These are phyloP conservation scores for Psittacus erithacus DNA, from an alignment of 2,113 vertebrate genomes.

Conservation along the genomic window DNA sequence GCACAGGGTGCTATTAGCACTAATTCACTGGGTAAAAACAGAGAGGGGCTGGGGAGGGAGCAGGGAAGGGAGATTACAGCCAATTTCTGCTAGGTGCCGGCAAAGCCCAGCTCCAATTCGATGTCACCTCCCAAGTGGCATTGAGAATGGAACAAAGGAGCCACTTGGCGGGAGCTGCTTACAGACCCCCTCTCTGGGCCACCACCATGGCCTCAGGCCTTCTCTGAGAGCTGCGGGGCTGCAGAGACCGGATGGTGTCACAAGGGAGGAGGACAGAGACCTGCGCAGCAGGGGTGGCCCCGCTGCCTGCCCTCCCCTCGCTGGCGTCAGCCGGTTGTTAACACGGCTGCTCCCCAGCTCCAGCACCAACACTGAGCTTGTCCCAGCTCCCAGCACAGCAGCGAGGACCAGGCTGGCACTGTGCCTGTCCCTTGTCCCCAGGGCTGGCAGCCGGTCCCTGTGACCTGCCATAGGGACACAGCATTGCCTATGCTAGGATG, in stretches of 20 bases:
- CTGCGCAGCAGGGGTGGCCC: neutral
- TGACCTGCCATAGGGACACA: neutral
- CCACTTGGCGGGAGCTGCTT: neutral
- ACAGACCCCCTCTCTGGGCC: neutral
- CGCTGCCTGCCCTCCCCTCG: neutral
- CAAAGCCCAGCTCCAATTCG: neutral
- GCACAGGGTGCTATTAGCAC: neutral
- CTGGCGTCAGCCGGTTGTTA: neutral
- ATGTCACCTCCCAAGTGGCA: neutral
- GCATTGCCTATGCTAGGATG: neutral
- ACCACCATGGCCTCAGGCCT: neutral
- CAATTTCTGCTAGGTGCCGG: neutral
- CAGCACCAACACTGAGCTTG: neutral
- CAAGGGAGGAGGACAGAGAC: neutral
- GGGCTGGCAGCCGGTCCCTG: neutral
- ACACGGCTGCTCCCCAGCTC: neutral
- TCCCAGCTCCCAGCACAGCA: neutral
- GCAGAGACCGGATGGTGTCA: neutral
- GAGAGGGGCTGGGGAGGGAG: neutral
- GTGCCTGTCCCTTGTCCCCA: neutral
- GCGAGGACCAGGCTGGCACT: rapidly evolving
- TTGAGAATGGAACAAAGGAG: neutral
- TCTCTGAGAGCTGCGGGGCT: neutral
- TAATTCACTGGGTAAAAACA: slow-evolving; percentile 22
- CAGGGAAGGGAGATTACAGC: neutral